Base-by-base conservation (phyloP, 2,888 invertebrate genomes). In the Desoria tigrina region DNA sequence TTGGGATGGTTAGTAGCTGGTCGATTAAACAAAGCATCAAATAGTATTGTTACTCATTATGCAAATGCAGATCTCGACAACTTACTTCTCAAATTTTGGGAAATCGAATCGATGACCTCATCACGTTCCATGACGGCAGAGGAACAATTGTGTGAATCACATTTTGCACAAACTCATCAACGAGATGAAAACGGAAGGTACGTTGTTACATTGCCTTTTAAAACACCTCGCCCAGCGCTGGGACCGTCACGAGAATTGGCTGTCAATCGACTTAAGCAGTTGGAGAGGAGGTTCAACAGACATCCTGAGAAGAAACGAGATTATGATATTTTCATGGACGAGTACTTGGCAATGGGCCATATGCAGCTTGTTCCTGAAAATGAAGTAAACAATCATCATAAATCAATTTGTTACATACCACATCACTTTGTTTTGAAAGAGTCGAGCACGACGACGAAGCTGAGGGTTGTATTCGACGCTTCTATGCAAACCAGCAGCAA, bases 381-480 rank as follows among this genome's bases (percentile, higher is more conserved):
- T n/a, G n/a, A n/a, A n/a, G n/a, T n/a, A n/a, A n/a, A n/a, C n/a
- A n/a, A n/a, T n/a, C n/a, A n/a, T n/a, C n/a, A n/a, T n/a, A n/a
- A 16, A 14, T 2, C 2, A 1, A 21, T 24, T 56, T 18, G 18
- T 27, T 55, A 4, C 45, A 39, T 65, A 2, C 72, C 71, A 11
- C 76, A 76, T 60, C 72, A 71, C 42, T 49, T 59, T 18, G 71
- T 74, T 1, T 14, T 65, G 2, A 65, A 66, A 21, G 62, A 65
- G 24, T 24, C 23, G 49, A 69, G 66, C 49, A 54, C 37, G 0
- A 68, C 70, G 0, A 71, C 71, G 1, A 70, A 72, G 42, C 32
- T 68, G 11, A 49, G 76, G 16, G 63, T 70, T 9, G 72, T 72
- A 1, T 74, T 69, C 59, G 71, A 73, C 51, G 73, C 62, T 0